A percentile compares a stretch with the other conserved stretches of the same genome.
These are phyloP conservation scores for Calephelis nemesis DNA, from an alignment of 1,140 invertebrate species.

Conservation along the genomic window DNA sequence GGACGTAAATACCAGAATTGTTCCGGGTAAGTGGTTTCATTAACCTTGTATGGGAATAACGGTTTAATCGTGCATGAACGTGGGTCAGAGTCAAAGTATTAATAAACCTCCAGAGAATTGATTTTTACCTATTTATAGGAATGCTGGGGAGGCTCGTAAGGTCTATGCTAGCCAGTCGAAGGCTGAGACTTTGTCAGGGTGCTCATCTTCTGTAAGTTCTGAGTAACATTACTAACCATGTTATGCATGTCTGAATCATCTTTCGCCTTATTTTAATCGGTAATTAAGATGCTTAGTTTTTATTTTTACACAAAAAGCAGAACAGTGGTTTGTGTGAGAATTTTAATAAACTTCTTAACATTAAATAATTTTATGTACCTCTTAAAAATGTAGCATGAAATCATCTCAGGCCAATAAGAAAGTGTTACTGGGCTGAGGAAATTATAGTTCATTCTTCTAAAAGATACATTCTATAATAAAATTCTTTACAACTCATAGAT, in stretches of 20 bases:
- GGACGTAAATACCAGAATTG: slow-evolving; percentile 74
- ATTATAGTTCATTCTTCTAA: too few species aligned
- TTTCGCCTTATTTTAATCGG: too few species aligned
- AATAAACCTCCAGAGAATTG: slow-evolving; percentile 59
- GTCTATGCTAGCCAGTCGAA: slow-evolving; percentile 75
- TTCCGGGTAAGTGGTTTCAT: slow-evolving; percentile 70
- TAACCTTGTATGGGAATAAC: slow-evolving; percentile 43
- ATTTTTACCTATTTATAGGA: slow-evolving; percentile 77
- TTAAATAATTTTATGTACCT: too few species aligned
- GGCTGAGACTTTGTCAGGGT: slow-evolving; percentile 75
- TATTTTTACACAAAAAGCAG: too few species aligned
- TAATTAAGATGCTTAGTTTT: too few species aligned
- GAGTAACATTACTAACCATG: slow-evolving; percentile 31
- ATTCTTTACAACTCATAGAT: too few species aligned
- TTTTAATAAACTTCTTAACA: too few species aligned
- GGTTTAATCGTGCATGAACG: slow-evolving; percentile 65
- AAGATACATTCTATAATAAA: too few species aligned
- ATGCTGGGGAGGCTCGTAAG: slow-evolving; percentile 74
- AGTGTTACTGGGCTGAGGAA: too few species aligned
- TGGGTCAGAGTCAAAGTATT: slow-evolving; percentile 42
- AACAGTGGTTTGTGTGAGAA: too few species aligned
- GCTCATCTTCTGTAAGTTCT: slow-evolving; percentile 76
- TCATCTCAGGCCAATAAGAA: too few species aligned
- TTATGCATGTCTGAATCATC: slow-evolving; percentile 34
- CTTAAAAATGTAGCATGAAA: too few species aligned